A percentile compares a stretch with the other conserved stretches of the same genome.
These are phyloP conservation scores for Petaurus breviceps DNA, from an alignment of 2,113 vertebrate species.

Conservation along the genomic window DNA sequence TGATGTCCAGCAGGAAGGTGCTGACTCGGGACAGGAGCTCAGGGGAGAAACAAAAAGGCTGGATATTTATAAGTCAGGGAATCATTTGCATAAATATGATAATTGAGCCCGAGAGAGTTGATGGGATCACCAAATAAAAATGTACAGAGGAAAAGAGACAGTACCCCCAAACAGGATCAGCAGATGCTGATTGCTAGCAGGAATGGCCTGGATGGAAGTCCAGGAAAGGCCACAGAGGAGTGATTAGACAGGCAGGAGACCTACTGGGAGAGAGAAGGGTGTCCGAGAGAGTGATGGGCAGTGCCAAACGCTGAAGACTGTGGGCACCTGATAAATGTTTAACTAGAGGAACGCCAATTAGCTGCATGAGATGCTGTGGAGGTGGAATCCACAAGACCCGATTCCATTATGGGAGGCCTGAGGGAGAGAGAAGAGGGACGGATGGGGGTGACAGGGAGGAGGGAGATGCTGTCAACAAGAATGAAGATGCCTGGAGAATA, in stretches of 20 bases:
- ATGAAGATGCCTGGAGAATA: background rate
- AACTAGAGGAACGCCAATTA: too few species aligned
- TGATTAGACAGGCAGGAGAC: background rate
- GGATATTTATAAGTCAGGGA: background rate
- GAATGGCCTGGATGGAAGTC: background rate
- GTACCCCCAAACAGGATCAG: background rate
- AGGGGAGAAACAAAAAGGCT: background rate
- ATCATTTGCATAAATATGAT: background rate
- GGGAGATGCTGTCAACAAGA: background rate
- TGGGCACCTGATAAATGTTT: background rate
- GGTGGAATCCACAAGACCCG: background rate
- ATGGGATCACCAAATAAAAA: background rate
- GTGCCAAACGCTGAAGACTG: background rate
- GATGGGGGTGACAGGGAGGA: background rate
- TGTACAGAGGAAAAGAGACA: background rate
- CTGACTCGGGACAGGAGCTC: background rate
- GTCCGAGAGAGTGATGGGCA: too few species aligned
- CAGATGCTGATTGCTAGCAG: background rate
- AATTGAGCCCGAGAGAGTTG: background rate
- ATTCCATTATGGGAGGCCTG: background rate
- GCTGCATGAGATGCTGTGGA: background rate
- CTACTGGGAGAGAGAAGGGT: accelerated
- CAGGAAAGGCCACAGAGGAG: too few species aligned
- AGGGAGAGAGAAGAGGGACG: background rate
- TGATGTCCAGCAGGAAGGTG: too few species aligned